Base-by-base conservation (phyloP, 2,113 vertebrate genomes). In the Cathartes aura region DNA sequence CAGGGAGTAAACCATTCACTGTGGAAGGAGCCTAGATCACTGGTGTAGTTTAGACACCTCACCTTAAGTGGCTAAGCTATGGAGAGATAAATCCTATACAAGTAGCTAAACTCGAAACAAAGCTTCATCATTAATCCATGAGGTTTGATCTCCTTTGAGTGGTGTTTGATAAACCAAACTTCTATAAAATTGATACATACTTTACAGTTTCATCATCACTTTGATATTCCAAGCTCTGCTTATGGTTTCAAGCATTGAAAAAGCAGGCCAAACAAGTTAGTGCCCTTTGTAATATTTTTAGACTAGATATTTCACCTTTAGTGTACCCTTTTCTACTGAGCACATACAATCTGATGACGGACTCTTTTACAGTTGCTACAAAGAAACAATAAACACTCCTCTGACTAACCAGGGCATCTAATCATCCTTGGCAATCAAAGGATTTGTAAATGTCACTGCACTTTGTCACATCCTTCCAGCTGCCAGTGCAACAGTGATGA, bases 401-500 rank as follows among this genome's bases (percentile, higher is more conserved):
- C 34, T 82, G 62, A 62, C 83, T 92, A 88, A 82, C 70, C 79
- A 79, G 87, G 52, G n/a, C 89, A 95, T 68, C 79, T 89, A 82
- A 96, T 95, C 82, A 90, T 96, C 64, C 47, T 32, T 34, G 19
- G 68, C 62, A 94, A 95, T 93, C 92, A 96, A 87, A 97, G 75
- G 72, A 89, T 93, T 96, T 95, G 56, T 92, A 96, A 98, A 97
- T 98, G 95, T 97, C 98, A 96, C 58, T 91, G 96, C 88, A 89
- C 88, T 97, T 94, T 87, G 81, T 96, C 93, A 83, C 56, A 53
- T 75, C 75, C 48, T 94, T 96, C 83, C 83, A 96, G 82, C 80
- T 94, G 74, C 82, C 66, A 71, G 73, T 88, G 59, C 60, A 96
- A 66, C 56, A 48, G 11, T 30, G 80, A 85, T 67, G 81, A 56